Conservation (phyloP, 2,797 vertebrate genomes). For the Fringilla coelebs region DNA sequence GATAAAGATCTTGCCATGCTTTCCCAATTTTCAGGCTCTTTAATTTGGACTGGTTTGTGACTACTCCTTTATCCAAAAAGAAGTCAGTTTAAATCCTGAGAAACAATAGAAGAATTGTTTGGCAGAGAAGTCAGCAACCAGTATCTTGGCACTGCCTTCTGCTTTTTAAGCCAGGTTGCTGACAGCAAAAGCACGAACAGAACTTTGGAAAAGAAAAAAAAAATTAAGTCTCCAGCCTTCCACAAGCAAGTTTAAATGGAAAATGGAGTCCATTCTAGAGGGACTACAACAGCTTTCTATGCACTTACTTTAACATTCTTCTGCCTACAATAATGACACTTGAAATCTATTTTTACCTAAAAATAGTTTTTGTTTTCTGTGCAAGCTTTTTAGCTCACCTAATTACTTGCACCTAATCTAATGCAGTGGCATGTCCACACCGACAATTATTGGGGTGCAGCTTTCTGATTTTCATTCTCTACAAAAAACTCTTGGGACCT, state of each 20-base stretch:
- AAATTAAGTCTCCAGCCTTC: neutral
- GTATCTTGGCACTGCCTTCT: constrained; percentile 5
- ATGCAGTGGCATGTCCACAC: neutral
- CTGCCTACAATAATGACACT: neutral
- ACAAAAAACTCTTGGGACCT: neutral
- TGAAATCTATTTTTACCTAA: neutral
- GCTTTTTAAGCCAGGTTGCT: constrained; percentile 27
- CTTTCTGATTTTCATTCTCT: neutral
- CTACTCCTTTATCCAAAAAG: neutral
- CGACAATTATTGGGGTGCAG: neutral
- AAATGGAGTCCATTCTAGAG: neutral
- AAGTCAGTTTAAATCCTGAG: constrained; percentile 16
- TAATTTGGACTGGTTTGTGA: neutral
- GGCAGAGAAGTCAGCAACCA: neutral
- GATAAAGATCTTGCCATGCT: neutral
- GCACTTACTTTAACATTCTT: neutral
- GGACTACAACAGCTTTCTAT: neutral
- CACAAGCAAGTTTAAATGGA: neutral
- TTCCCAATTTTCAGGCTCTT: constrained; percentile 22
- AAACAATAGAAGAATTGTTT: constrained; percentile 36
- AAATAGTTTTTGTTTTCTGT: neutral
- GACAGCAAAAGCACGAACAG: neutral
- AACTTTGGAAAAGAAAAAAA: neutral
- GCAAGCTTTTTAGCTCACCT: neutral
- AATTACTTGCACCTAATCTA: neutral